These are phyloP conservation scores for Drosophila yooni DNA, from an alignment of 2,888 invertebrate genomes.

Conservation along the genomic window DNA sequence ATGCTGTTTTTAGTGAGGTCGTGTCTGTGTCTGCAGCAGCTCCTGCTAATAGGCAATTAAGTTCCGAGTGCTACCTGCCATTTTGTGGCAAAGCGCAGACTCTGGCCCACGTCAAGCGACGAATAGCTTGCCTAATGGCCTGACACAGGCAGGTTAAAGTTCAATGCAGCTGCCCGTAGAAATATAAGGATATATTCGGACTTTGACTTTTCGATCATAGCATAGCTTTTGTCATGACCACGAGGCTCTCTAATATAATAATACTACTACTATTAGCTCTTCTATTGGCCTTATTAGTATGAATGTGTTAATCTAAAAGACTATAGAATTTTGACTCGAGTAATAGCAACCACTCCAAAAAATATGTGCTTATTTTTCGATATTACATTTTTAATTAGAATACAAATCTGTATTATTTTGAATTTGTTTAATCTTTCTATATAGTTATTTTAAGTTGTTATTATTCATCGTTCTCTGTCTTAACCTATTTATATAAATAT, in stretches of 20 bases:
- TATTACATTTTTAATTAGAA: not conserved
- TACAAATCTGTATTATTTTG: not conserved
- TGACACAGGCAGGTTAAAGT: constrained; percentile 54
- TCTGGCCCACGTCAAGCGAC: constrained; percentile 18
- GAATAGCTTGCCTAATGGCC: constrained; percentile 58
- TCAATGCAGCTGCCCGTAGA: constrained; percentile 36
- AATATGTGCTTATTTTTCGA: not conserved
- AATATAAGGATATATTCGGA: not conserved
- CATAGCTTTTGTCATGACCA: not conserved
- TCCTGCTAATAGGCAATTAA: constrained; percentile 79
- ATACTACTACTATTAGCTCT: not conserved
- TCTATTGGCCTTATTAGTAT: not conserved
- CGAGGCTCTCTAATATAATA: not conserved
- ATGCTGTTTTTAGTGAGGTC: constrained; percentile 62
- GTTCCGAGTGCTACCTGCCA: constrained; percentile 75
- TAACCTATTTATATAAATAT: not conserved
- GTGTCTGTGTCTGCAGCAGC: constrained; percentile 65
- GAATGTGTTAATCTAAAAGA: not conserved
- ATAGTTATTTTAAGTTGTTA: not conserved
- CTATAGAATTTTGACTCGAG: not conserved
- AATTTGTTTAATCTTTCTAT: not conserved
- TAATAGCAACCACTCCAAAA: not conserved
- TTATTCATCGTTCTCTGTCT: not conserved
- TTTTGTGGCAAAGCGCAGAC: constrained; percentile 56
- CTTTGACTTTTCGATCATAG: not conserved